phyloP scores from a whole-genome alignment of 2,797 vertebrate species.

The Gallinago solitaria region DNA sequence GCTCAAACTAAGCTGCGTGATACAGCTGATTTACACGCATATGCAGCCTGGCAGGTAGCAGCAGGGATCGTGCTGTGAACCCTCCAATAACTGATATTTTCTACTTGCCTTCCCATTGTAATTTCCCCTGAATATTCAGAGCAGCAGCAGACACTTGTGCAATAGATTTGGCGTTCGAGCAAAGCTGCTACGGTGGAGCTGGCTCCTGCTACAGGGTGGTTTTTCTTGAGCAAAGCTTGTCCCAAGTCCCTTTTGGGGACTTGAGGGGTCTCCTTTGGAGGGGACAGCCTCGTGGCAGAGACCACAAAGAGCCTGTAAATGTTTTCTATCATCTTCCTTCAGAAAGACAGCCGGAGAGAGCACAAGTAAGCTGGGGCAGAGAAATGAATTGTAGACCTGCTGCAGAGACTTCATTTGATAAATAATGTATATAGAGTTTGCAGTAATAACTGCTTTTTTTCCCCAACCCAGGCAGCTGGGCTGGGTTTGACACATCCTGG shows the following conservation, averaged over 20 bases:
- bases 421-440: conserved; percentile 79
- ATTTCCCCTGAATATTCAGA: background rate
- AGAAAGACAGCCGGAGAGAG: conserved; percentile 26
- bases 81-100: background rate
- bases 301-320: conserved; percentile 44
- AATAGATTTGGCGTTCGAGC: background rate
- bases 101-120: background rate
- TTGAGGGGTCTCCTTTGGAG: background rate
- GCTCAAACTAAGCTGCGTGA: fast-evolving
- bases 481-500: conserved; percentile 65
- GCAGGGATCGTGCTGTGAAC: background rate
- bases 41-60: background rate
- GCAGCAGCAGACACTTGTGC: background rate
- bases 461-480: background rate
- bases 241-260: background rate
- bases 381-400: conserved; percentile 68
- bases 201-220: background rate
- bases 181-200: background rate
- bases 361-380: background rate
- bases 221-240: background rate
- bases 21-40: background rate
- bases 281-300: background rate
- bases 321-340: conserved; percentile 50
- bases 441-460: conserved; percentile 68
- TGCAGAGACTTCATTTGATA: conserved; percentile 79